Conservation (phyloP, 2,797 vertebrate species). For the Geotrypetes seraphini region DNA sequence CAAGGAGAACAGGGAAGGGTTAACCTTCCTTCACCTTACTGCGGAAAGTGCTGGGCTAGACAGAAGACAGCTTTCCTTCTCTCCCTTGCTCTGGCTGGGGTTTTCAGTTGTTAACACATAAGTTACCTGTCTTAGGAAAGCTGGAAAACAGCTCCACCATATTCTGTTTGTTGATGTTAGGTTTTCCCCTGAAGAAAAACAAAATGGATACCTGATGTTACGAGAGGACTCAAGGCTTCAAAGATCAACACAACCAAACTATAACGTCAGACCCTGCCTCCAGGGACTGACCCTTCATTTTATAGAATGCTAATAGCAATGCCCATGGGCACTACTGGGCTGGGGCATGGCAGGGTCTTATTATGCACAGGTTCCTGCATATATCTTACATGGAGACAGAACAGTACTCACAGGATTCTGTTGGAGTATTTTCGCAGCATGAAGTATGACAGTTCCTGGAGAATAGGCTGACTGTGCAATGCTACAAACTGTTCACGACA, state of each 20-base stretch:
- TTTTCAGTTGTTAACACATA: not conserved
- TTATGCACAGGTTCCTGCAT: too few relatives aligned
- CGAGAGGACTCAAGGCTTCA: not conserved
- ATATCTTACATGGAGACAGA: too few relatives aligned
- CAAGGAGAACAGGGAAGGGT: too few relatives aligned
- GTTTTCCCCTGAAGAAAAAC: constrained; percentile 14
- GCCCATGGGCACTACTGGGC: too few relatives aligned
- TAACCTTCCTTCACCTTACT: too few relatives aligned
- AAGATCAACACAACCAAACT: not conserved
- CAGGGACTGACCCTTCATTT: too few relatives aligned
- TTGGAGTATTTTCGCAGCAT: constrained; percentile 70
- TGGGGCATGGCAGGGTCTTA: too few relatives aligned
- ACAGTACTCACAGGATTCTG: constrained; percentile 18
- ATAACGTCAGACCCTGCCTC: too few relatives aligned
- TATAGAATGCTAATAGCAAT: too few relatives aligned
- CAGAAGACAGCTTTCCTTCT: too few relatives aligned
- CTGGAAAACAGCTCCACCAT: constrained; percentile 57
- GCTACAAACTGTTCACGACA: constrained; percentile 89
- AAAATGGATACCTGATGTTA: not conserved
- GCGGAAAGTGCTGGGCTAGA: too few relatives aligned
- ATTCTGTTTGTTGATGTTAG: constrained; percentile 37
- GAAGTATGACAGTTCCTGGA: constrained; percentile 76
- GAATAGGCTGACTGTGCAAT: constrained; percentile 83
- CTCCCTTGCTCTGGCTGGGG: accelerated
- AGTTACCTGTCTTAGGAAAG: constrained; percentile 74